Evolutionary conservation across 1,140 invertebrate species (phyloP), one percentile per base, ranked within the genome.

Genomic region (Pantala flavescens): DNA sequence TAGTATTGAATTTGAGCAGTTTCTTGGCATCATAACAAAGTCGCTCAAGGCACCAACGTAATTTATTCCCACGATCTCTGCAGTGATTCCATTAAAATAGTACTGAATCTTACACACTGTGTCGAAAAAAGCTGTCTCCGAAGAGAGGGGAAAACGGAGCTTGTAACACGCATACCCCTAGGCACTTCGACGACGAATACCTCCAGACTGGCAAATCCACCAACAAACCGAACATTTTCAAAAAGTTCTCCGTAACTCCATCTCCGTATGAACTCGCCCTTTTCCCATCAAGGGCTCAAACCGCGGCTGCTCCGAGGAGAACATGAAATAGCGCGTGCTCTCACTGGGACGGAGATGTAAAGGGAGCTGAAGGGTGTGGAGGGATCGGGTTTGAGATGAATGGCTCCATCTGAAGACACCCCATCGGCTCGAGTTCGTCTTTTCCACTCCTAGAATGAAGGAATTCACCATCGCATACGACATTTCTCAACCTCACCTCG

Each of bases 341-440:
- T 63, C 49, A 3, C 49, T 3, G 49, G 49, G n/a, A 21, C 49
- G n/a, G 49, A 63, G 49, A 63, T 19, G n/a, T 63, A 63, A 21
- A 63, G 49, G n/a, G 49, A 63, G 28, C 28, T 36, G 49, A 63
- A 63, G 49, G 49, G n/a, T 19, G 49, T 19, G 49, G n/a, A 63
- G 49, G 49, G 49, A 63, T 63, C 49, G 49, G 49, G 49, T 63
- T 3, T 63, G 49, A 63, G 49, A 63, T 63, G 49, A 63, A 63
- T 63, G 49, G 49, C 49, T 63, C 49, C 49, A 63, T 63, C 49
- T 12, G 49, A 63, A 63, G 49, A 63, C 49, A 63, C 14, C 49
- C 49, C 49, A 63, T 63, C 49, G 49, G 49, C 49, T 63, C 49
- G 49, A 63, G 49, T 63, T 63, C 49, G 49, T 63, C 49, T 63